Base-by-base conservation (phyloP, 2,113 vertebrate species). In the Glaucidium brasilianum region DNA sequence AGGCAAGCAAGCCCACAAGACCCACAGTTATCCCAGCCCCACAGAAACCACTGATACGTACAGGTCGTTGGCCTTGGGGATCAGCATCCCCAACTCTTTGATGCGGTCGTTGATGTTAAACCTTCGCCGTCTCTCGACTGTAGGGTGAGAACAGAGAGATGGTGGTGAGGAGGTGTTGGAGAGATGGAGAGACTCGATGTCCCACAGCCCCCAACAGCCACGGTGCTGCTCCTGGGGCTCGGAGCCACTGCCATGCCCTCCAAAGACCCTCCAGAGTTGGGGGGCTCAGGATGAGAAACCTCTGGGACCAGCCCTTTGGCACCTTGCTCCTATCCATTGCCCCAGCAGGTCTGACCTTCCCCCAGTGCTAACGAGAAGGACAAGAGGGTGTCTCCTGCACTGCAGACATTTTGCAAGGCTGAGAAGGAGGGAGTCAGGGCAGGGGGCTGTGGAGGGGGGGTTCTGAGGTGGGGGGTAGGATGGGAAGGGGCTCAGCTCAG, bases 41-140 rank as follows among this genome's bases (percentile, higher is more conserved):
- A 3, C 35, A 27, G 68, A 85, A 67, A 20, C 37, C 30, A 1
- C 1, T 1, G 39, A 1, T 55, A 98, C 99, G 97, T 97, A 99
- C 99, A 99, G 98, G 94, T 99, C 99, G 2, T 99, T 99, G 93
- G 99, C 99, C 98, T 99, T 99, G 69, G 99, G 99, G 95, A 99
- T 99, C 98, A 99, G 98, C 97, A 99, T 99, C 85, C 99, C 99
- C 94, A 99, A 75, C 97, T 99, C 99, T 94, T 99, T 99, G 97
- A 99, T 99, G 39, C 99, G 99, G 96, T 99, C 99, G 0, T 99
- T 99, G 98, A 99, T 99, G 98, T 99, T 99, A 97, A 99, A 99
- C 93, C 99, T 98, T 88, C 99, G 97, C 55, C 99, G 98, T 89
- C 99, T 98, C 97, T 99, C 99, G 71, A 99, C 99, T 96, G 78